Conservation (phyloP, 2,113 vertebrate genomes). For the Ictalurus punctatus region DNA sequence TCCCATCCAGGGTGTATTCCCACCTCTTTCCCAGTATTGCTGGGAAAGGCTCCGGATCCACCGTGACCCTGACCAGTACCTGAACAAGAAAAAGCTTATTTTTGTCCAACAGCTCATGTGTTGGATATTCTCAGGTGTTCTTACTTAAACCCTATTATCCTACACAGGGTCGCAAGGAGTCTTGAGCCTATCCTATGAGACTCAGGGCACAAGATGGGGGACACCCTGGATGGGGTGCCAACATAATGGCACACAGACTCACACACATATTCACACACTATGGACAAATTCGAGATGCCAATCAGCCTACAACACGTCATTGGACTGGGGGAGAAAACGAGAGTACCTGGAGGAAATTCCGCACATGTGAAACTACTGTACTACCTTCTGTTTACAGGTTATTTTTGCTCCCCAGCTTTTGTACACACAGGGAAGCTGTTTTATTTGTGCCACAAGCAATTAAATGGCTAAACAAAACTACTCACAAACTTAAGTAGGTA, state of each 20-base stretch:
- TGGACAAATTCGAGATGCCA: too few species aligned
- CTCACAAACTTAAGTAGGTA: background rate
- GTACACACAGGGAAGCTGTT: background rate
- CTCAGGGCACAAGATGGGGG: background rate
- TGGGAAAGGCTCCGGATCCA: background rate
- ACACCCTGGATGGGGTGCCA: too few species aligned
- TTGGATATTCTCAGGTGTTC: background rate
- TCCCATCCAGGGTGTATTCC: background rate
- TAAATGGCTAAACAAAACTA: constrained; percentile 7
- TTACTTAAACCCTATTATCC: background rate
- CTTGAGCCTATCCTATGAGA: too few species aligned
- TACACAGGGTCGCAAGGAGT: too few species aligned
- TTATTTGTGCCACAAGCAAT: constrained; percentile 6
- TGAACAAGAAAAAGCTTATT: background rate
- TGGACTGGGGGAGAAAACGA: too few species aligned
- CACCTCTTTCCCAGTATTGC: background rate
- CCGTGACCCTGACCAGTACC: background rate
- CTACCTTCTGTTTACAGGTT: background rate
- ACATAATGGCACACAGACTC: too few species aligned
- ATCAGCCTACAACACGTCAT: too few species aligned
- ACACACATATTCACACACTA: too few species aligned
- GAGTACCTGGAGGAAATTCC: background rate
- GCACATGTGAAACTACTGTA: background rate
- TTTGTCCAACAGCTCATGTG: background rate
- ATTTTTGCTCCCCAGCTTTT: background rate